phyloP scores from a whole-genome alignment of 2,888 invertebrate genomes.

The Pyralis farinalis region DNA sequence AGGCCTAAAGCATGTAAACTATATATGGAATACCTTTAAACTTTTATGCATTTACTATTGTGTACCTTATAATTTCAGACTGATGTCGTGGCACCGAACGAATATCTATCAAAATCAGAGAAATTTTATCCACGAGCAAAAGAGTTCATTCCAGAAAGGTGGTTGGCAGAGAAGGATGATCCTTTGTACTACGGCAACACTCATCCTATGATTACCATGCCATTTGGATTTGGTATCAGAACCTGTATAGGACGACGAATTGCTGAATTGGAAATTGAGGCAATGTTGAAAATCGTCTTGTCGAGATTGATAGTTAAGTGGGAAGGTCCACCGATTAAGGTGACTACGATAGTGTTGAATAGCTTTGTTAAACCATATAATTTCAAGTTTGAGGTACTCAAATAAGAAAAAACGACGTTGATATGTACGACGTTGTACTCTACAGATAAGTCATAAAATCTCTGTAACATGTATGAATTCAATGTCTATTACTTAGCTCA shows the following conservation, averaged over 20 bases:
- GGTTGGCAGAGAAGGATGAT: conserved; percentile 80
- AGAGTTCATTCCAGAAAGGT: conserved; percentile 84
- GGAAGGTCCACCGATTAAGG: conserved; percentile 58
- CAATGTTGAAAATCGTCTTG: conserved; percentile 58
- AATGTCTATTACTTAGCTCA: too few species aligned
- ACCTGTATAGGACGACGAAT: conserved; percentile 86
- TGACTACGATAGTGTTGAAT: conserved; percentile 46
- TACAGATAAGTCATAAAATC: too few species aligned
- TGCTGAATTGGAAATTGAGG: conserved; percentile 86
- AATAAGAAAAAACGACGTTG: conserved; percentile 9
- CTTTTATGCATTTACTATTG: too few species aligned
- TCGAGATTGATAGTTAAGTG: conserved; percentile 47
- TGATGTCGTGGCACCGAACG: conserved; percentile 88
- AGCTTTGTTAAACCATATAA: conserved; percentile 48
- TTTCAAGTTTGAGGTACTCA: conserved; percentile 42
- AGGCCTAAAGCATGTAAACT: too few species aligned
- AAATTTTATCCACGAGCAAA: conserved; percentile 79
- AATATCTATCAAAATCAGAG: conserved; percentile 80
- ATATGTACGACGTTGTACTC: too few species aligned
- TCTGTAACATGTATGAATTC: too few species aligned
- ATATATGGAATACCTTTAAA: too few species aligned
- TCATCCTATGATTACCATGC: conserved; percentile 82
- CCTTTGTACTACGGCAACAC: conserved; percentile 65
- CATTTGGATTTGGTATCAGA: conserved; percentile 86
- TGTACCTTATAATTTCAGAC: conserved; percentile 82